Conservation (phyloP, 2,113 vertebrate species). For the Monarcha castaneiventris region DNA sequence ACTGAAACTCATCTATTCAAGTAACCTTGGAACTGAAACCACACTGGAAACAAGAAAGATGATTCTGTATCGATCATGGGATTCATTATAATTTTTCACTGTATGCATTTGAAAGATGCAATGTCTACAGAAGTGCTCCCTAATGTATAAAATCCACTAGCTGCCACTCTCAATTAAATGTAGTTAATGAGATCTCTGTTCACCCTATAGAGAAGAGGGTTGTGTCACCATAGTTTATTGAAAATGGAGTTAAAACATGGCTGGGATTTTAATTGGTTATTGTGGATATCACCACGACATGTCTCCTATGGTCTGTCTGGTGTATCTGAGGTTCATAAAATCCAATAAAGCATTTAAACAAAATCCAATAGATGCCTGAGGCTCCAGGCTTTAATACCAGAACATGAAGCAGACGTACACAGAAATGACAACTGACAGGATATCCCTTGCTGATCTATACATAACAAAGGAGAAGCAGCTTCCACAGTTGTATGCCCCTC, state of each 20-base stretch:
- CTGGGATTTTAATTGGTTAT: constrained; percentile 55
- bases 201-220: neutral
- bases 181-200: constrained; percentile 60
- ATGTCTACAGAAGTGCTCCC: constrained; percentile 59
- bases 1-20: neutral
- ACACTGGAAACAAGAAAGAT: constrained; percentile 16
- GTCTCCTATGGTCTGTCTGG: constrained; percentile 12
- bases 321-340: constrained; percentile 39
- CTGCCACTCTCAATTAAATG: constrained; percentile 62
- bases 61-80: constrained; percentile 48
- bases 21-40: constrained; percentile 34
- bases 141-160: constrained; percentile 59
- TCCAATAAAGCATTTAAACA: constrained; percentile 54
- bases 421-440: neutral
- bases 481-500: neutral
- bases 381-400: constrained; percentile 29
- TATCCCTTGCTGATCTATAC: neutral
- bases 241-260: constrained; percentile 40
- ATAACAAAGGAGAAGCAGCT: neutral
- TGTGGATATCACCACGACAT: constrained; percentile 9
- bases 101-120: constrained; percentile 34
- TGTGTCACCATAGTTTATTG: constrained; percentile 8
- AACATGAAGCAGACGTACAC: neutral
- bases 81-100: constrained; percentile 62
- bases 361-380: constrained; percentile 37